Conservation (phyloP, 1,140 invertebrate species). For the Holcopasites calliopsidis region DNA sequence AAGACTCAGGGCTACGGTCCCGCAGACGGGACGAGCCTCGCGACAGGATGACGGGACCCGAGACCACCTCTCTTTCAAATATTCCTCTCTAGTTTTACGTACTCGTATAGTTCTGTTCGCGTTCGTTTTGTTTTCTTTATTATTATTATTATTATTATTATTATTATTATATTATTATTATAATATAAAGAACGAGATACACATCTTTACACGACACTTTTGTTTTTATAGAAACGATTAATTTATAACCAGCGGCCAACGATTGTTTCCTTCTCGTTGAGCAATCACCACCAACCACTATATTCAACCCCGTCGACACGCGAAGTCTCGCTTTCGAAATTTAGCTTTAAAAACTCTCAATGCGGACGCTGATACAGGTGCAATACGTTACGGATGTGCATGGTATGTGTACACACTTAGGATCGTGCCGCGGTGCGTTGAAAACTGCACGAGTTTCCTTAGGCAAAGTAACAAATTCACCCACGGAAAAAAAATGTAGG, state of each 20-base stretch:
- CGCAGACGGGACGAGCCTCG: constrained; percentile 36
- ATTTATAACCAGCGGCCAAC: constrained; percentile 29
- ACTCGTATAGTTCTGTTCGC: constrained; percentile 17
- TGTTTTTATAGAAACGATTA: constrained; percentile 14
- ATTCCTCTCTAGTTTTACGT: constrained; percentile 1
- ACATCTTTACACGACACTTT: constrained; percentile 4
- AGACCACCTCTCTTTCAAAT: constrained; percentile 15
- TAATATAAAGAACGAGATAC: too few relatives aligned
- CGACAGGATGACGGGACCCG: constrained; percentile 65
- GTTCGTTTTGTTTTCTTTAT: constrained; percentile 7
- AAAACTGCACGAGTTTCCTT: constrained; percentile 28
- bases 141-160: not conserved
- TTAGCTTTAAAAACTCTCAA: constrained; percentile 59
- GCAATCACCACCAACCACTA: not conserved
- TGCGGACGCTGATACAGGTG: constrained; percentile 59
- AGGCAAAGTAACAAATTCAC: not conserved
- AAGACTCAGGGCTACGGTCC: constrained; percentile 63
- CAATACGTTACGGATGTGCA: constrained; percentile 60
- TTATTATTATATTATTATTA: too few relatives aligned
- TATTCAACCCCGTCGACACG: not conserved
- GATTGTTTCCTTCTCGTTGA: not conserved
- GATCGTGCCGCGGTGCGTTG: constrained; percentile 56
- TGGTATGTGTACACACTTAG: constrained; percentile 59
- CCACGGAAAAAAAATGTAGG: not conserved
- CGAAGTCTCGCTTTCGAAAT: constrained; percentile 62